Percentiles rank a stretch among this genome's conserved stretches.
phyloP scores from a whole-genome alignment of 2,113 vertebrate genomes.

The Setophaga petechia region DNA sequence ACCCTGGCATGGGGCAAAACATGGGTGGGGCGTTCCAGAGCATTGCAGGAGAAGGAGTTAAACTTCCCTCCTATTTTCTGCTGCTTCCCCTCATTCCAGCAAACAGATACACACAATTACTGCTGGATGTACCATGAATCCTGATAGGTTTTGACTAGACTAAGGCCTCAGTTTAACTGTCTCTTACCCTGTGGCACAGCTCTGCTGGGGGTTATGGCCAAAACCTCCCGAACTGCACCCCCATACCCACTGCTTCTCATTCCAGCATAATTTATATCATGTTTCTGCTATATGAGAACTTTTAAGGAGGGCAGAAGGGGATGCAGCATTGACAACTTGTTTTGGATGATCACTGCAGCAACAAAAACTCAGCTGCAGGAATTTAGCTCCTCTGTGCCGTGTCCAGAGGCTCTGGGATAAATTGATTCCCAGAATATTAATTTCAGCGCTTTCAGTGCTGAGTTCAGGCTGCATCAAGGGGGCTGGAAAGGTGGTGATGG shows the following conservation, averaged over 20 bases:
- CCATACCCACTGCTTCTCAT: background rate
- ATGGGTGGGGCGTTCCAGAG: background rate
- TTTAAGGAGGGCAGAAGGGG: background rate
- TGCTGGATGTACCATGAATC: background rate
- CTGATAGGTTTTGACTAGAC: background rate
- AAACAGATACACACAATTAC: background rate
- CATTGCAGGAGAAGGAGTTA: background rate
- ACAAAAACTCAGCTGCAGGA: background rate
- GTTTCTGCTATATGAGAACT: background rate
- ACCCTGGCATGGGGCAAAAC: background rate
- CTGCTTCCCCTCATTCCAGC: background rate
- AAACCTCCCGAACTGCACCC: background rate
- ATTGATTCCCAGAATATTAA: background rate
- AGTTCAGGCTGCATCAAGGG: background rate
- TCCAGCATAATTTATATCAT: background rate
- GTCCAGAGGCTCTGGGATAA: background rate
- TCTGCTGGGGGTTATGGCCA: background rate
- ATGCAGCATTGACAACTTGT: accelerated
- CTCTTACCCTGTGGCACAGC: background rate
- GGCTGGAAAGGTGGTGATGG: background rate
- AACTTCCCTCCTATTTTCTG: background rate
- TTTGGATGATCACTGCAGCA: slow-evolving; percentile 2
- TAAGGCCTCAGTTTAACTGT: background rate
- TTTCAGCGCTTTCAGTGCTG: background rate
- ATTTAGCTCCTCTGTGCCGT: background rate